Conservation (phyloP, 1,140 invertebrate species). For the Olivierus martensii region DNA sequence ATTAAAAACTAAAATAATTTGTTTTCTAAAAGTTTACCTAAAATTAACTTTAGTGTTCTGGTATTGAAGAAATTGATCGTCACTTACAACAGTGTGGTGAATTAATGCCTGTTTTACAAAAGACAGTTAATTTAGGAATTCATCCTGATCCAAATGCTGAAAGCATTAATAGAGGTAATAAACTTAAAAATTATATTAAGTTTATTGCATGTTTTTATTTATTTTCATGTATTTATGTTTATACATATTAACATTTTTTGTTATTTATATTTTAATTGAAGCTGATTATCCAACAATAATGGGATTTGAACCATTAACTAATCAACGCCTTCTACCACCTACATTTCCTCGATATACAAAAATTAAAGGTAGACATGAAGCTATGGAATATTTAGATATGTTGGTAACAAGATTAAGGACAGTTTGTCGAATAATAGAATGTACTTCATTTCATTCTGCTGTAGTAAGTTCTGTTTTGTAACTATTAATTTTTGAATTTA, state of each 20-base stretch:
- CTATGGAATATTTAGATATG: conserved; percentile 69
- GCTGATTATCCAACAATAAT: conserved; percentile 36
- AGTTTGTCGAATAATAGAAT: conserved; percentile 65
- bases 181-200: conserved; percentile 20
- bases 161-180: conserved; percentile 23
- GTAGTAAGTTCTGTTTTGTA: too few relatives aligned
- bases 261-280: conserved; percentile 8
- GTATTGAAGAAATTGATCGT: conserved; percentile 36
- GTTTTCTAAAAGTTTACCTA: too few relatives aligned
- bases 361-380: conserved; percentile 69
- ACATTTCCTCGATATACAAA: conserved; percentile 96
- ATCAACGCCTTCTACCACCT: conserved; percentile 84
- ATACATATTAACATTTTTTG: neutral
- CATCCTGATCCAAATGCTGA: conserved; percentile 40
- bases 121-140: conserved; percentile 56
- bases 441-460: conserved; percentile 62
- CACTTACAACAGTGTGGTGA: conserved; percentile 46
- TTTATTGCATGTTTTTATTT: too few relatives aligned
- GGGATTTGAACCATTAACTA: conserved; percentile 90
- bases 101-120: conserved; percentile 65
- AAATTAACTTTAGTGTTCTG: conserved; percentile 28
- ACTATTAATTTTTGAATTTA: too few relatives aligned
- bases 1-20: too few relatives aligned
- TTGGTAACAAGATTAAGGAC: conserved; percentile 62
- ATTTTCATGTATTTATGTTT: too few relatives aligned